Conservation (phyloP, 2,888 invertebrate species). For the Chloroclysta siterata region DNA sequence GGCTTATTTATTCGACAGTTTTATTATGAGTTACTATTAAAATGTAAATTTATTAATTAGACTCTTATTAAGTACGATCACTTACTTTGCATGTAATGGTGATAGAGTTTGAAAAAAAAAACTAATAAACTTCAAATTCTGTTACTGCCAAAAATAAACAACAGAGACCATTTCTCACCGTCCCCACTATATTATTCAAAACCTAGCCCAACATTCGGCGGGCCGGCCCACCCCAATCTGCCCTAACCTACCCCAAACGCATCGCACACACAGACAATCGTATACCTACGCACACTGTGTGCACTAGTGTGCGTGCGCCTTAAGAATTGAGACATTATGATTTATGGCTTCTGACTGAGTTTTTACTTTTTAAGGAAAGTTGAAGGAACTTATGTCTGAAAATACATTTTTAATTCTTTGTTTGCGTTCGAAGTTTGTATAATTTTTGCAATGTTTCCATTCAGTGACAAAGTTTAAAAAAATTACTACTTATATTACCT, state of each 20-base stretch:
- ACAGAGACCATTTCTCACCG: constrained; percentile 51
- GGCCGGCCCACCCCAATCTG: constrained; percentile 74
- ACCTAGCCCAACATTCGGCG: constrained; percentile 80
- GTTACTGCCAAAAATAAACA: constrained; percentile 21
- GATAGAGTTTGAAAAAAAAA: background rate
- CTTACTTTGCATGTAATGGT: too few species aligned
- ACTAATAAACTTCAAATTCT: background rate
- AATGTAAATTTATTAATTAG: too few species aligned
- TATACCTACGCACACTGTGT: constrained; percentile 38
- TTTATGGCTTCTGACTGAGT: constrained; percentile 32
- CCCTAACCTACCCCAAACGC: constrained; percentile 79
- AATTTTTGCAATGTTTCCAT: background rate
- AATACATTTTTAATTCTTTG: constrained; percentile 11
- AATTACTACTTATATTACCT: background rate
- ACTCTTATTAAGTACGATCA: too few species aligned
- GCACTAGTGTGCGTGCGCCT: constrained; percentile 37
- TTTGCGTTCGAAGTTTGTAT: background rate
- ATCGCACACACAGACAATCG: constrained; percentile 34
- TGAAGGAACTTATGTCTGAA: constrained; percentile 12
- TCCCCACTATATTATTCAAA: constrained; percentile 65
- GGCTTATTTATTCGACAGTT: too few species aligned
- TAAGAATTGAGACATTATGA: constrained; percentile 37
- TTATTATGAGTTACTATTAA: too few species aligned
- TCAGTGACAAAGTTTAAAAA: background rate
- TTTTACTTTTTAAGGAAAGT: constrained; percentile 15